Evolutionary conservation across 2,888 invertebrate species (phyloP).

Genomic region (Eurytoma adleriae): DNA sequence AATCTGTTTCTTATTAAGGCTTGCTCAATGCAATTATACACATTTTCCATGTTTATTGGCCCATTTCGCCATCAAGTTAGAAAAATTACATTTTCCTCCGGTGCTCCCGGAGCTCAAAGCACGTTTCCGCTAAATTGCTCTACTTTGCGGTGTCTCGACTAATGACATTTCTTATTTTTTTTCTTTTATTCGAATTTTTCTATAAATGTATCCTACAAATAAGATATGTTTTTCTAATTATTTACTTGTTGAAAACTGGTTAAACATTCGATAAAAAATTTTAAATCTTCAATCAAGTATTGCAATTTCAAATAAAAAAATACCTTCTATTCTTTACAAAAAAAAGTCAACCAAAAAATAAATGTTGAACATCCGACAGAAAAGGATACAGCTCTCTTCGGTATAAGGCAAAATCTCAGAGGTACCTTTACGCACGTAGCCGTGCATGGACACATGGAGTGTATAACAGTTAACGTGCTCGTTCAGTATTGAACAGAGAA

Average conservation of each 20-base stretch:
- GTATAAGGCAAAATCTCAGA: conserved; percentile 90
- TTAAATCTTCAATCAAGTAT: too few species aligned
- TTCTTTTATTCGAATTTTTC: neutral
- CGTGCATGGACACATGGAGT: conserved; percentile 92
- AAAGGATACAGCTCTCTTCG: conserved; percentile 96
- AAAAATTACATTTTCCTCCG: too few species aligned
- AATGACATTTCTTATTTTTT: too few species aligned
- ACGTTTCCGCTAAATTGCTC: too few species aligned
- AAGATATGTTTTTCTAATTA: neutral
- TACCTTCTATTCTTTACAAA: too few species aligned
- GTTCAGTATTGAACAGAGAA: conserved; percentile 85
- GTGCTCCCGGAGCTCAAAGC: too few species aligned
- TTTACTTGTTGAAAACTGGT: too few species aligned
- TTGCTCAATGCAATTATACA: neutral
- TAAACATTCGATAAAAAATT: too few species aligned
- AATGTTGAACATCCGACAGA: too few species aligned
- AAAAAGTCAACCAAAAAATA: too few species aligned
- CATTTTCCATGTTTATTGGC: conserved; percentile 10
- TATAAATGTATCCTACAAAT: neutral
- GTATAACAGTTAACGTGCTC: conserved; percentile 92
- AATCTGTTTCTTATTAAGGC: conserved; percentile 78
- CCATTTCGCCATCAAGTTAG: neutral
- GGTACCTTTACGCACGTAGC: conserved; percentile 85
- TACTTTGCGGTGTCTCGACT: too few species aligned
- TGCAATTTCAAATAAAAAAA: too few species aligned